A percentile compares a stretch with the other conserved stretches of the same genome.
Evolutionary conservation across 2,113 vertebrate species (phyloP).

Genomic region (Irena cyanogastra): DNA sequence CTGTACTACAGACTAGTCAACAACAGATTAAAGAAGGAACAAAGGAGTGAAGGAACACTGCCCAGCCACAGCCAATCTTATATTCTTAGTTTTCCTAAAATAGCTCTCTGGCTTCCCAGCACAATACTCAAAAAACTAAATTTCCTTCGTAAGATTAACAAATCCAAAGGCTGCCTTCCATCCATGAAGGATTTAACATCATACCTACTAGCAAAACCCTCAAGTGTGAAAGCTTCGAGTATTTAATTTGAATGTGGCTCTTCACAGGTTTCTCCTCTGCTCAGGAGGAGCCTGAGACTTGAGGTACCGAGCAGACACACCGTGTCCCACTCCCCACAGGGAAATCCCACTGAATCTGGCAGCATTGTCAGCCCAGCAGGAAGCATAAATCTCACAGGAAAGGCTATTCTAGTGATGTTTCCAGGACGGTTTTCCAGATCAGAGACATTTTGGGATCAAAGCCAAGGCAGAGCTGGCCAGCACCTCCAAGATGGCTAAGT

Average conservation of each 20-base stretch:
- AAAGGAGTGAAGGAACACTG: background rate
- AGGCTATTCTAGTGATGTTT: background rate
- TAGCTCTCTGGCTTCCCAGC: background rate
- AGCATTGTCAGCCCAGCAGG: background rate
- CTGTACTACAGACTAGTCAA: background rate
- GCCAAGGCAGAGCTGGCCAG: background rate
- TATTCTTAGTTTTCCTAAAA: background rate
- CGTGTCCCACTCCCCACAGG: background rate
- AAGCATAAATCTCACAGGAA: slow-evolving; percentile 32
- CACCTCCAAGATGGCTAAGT: background rate
- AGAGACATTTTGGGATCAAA: background rate
- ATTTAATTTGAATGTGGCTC: background rate
- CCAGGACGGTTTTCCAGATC: background rate
- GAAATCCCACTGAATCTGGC: background rate
- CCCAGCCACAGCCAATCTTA: background rate
- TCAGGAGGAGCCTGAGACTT: background rate
- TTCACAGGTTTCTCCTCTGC: background rate
- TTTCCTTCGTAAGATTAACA: background rate
- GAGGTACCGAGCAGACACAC: background rate
- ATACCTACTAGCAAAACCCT: background rate
- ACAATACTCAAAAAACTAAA: background rate
- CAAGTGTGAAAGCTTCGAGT: background rate
- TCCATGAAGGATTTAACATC: background rate
- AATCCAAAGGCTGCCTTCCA: background rate
- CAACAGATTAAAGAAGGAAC: background rate